These are phyloP conservation scores for Fulica atra DNA, from an alignment of 2,113 vertebrate genomes.

Conservation along the genomic window DNA sequence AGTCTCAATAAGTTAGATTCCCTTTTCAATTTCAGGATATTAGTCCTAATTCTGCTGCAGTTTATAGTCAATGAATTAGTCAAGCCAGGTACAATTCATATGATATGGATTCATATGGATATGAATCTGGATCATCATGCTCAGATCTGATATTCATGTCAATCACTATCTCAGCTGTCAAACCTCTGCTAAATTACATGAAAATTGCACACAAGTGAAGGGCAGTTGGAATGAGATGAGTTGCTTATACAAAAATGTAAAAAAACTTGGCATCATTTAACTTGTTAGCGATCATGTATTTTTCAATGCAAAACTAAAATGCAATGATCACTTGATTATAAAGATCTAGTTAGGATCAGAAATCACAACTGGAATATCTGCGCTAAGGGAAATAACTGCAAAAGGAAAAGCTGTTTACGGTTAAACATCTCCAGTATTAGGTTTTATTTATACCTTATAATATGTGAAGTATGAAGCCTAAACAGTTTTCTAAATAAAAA, in stretches of 20 bases:
- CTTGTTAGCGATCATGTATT: neutral
- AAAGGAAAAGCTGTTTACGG: neutral
- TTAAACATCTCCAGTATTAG: neutral
- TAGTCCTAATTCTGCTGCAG: neutral
- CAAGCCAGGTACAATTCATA: neutral
- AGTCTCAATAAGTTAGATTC: neutral
- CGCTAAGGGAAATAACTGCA: neutral
- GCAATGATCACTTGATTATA: neutral
- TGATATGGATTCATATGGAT: neutral
- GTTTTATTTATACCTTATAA: neutral
- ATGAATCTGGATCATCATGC: accelerated
- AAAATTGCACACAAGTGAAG: neutral
- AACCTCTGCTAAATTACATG: neutral
- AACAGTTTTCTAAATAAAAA: conserved; percentile 43
- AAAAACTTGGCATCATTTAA: neutral
- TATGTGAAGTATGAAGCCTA: neutral
- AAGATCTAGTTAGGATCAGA: neutral
- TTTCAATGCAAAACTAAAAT: neutral
- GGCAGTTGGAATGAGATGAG: neutral
- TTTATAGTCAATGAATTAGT: neutral
- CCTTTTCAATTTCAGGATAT: neutral
- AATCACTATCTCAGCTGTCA: neutral
- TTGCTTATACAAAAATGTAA: neutral
- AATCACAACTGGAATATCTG: neutral
- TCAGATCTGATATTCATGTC: neutral